Evolutionary conservation across 2,888 invertebrate genomes (phyloP).

Genomic region (Eristalis intricaria): DNA sequence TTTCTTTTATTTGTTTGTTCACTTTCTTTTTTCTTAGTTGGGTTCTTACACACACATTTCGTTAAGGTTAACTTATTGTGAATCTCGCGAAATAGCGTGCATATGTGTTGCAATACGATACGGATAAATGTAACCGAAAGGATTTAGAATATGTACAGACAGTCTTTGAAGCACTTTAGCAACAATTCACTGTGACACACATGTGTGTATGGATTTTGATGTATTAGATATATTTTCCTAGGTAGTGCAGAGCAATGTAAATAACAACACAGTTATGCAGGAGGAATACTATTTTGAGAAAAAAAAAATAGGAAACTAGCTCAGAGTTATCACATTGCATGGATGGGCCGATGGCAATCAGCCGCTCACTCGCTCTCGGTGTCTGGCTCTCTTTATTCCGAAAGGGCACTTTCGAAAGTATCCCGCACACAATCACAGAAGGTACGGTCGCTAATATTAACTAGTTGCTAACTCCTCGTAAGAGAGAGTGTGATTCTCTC

Average conservation of each 20-base stretch:
- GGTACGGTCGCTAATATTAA: constrained; percentile 31
- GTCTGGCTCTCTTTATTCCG: constrained; percentile 59
- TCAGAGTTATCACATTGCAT: constrained; percentile 51
- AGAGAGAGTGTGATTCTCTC: constrained; percentile 41
- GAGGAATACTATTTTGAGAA: constrained; percentile 53
- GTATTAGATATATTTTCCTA: constrained; percentile 26
- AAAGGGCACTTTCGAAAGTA: constrained; percentile 27
- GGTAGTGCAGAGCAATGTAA: constrained; percentile 59
- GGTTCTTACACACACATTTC: constrained; percentile 38
- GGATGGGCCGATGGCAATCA: neutral
- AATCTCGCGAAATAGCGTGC: constrained; percentile 17
- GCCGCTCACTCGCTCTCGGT: neutral
- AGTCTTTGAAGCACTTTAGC: constrained; percentile 44
- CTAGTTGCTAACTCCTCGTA: constrained; percentile 56
- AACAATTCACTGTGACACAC: constrained; percentile 54
- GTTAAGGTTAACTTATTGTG: constrained; percentile 38
- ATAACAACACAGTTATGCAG: constrained; percentile 70
- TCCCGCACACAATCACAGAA: neutral
- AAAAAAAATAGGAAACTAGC: constrained; percentile 54
- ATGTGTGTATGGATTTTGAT: constrained; percentile 9
- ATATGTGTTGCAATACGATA: constrained; percentile 35
- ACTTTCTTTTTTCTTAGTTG: constrained; percentile 34
- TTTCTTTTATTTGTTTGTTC: constrained; percentile 35
- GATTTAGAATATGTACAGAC: constrained; percentile 35
- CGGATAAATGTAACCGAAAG: constrained; percentile 19